Conservation (phyloP, 2,888 invertebrate species). For the Caenorhabditis auriculariae region DNA sequence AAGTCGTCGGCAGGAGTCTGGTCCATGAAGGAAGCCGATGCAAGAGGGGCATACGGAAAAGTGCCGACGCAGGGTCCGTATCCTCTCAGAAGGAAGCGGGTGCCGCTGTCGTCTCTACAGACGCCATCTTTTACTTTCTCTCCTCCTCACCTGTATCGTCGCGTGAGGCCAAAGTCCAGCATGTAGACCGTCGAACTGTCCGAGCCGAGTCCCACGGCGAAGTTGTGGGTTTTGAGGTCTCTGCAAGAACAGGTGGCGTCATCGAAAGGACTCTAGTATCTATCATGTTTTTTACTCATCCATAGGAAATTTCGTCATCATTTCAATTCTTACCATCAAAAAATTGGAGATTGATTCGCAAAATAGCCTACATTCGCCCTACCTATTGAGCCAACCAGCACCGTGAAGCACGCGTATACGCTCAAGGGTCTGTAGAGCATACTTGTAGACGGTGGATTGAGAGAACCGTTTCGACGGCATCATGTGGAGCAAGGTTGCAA, state of each 20-base stretch:
- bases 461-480: constrained; percentile 28
- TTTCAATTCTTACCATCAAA: too few species aligned
- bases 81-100: constrained; percentile 11
- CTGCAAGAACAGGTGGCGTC: constrained; percentile 5
- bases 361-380: neutral
- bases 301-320: too few species aligned
- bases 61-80: constrained; percentile 26
- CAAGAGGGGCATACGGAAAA: constrained; percentile 22
- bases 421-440: constrained; percentile 45
- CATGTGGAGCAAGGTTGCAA: constrained; percentile 20
- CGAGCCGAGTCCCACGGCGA: constrained; percentile 47
- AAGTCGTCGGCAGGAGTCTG: constrained; percentile 22
- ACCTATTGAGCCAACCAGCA: constrained; percentile 42
- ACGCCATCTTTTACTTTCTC: neutral
- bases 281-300: too few species aligned
- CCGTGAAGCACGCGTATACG: constrained; percentile 43
- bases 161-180: constrained; percentile 53
- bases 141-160: constrained; percentile 28
- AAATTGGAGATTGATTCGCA: neutral
- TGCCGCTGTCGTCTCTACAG: constrained; percentile 13
- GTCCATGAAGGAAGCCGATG: constrained; percentile 22
- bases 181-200: constrained; percentile 43
- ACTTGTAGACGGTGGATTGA: constrained; percentile 37
- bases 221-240: constrained; percentile 54
- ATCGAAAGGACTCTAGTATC: neutral